phyloP scores from a whole-genome alignment of 1,140 invertebrate genomes.

The Cheumatopsyche charites region DNA sequence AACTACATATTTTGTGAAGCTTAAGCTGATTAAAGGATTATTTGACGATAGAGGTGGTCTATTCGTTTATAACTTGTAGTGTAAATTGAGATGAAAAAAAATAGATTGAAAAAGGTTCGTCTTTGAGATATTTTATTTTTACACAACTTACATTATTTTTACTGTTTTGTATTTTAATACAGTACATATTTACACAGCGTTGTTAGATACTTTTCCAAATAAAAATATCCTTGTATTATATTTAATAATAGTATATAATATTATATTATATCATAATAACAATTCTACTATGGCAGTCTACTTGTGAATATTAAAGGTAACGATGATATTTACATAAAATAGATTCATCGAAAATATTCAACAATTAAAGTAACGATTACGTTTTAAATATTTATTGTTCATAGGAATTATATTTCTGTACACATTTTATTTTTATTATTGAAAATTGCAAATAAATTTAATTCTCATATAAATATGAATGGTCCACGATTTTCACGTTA shows the following conservation, averaged over 20 bases:
- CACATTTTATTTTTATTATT: neutral
- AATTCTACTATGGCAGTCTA: conserved; percentile 36
- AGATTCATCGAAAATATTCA: conserved; percentile 2
- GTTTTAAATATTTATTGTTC: neutral
- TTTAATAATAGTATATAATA: neutral
- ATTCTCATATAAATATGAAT: too few relatives aligned
- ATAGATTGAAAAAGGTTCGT: conserved; percentile 1
- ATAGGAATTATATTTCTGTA: neutral
- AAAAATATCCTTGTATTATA: too few relatives aligned
- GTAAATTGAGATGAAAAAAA: conserved; percentile 12
- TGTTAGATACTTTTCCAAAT: conserved; percentile 1
- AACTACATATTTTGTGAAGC: conserved; percentile 21
- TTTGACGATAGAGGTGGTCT: conserved; percentile 18
- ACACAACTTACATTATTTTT: conserved; percentile 30
- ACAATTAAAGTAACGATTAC: conserved; percentile 4
- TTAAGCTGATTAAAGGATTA: conserved; percentile 35
- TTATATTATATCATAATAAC: conserved; percentile 10
- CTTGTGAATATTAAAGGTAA: conserved; percentile 21
- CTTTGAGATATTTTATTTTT: conserved; percentile 24
- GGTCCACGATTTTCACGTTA: too few relatives aligned
- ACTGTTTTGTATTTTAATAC: conserved; percentile 8
- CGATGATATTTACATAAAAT: conserved; percentile 26
- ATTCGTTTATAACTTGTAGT: neutral
- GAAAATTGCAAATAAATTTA: neutral
- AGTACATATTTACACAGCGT: conserved; percentile 24